Percentiles rank a stretch among this genome's conserved stretches.
Conservation (phyloP, 2,113 vertebrate genomes). For the Chionomys nivalis region DNA sequence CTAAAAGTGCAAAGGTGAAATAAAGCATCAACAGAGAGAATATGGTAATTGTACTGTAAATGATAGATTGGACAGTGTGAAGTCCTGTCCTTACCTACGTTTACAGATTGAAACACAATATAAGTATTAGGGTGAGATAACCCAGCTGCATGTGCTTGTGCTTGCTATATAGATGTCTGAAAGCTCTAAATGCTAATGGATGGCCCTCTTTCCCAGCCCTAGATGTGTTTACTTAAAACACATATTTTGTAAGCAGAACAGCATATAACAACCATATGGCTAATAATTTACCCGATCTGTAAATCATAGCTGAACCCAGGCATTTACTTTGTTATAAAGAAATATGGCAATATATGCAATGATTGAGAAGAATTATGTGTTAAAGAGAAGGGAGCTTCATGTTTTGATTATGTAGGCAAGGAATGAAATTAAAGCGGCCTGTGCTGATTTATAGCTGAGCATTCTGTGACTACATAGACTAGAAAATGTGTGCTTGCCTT, state of each 20-base stretch:
- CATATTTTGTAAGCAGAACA: conserved; percentile 57
- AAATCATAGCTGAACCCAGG: conserved; percentile 70
- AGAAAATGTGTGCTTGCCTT: conserved; percentile 40
- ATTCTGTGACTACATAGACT: conserved; percentile 17
- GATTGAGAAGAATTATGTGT: conserved; percentile 80
- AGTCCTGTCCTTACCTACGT: neutral
- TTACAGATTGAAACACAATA: neutral
- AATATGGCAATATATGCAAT: conserved; percentile 77
- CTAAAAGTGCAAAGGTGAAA: neutral
- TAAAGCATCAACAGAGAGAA: neutral
- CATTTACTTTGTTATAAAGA: conserved; percentile 75
- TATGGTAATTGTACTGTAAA: neutral
- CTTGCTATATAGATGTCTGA: conserved; percentile 45
- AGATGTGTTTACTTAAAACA: conserved; percentile 70
- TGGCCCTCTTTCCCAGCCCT: neutral
- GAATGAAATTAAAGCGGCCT: conserved; percentile 73
- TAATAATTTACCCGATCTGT: conserved; percentile 61
- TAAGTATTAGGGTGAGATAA: neutral
- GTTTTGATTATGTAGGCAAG: conserved; percentile 79
- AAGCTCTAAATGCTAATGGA: conserved; percentile 55
- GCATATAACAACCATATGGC: conserved; percentile 51
- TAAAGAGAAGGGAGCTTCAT: conserved; percentile 72
- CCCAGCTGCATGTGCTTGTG: conserved; percentile 24
- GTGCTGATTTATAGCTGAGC: conserved; percentile 33
- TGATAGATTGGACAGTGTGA: neutral